Evolutionary conservation across 53 echinoderm and acorn worm genomes (phyloP), one percentile per base, ranked within the genome.

Genomic region (Echinarachnius parma): DNA sequence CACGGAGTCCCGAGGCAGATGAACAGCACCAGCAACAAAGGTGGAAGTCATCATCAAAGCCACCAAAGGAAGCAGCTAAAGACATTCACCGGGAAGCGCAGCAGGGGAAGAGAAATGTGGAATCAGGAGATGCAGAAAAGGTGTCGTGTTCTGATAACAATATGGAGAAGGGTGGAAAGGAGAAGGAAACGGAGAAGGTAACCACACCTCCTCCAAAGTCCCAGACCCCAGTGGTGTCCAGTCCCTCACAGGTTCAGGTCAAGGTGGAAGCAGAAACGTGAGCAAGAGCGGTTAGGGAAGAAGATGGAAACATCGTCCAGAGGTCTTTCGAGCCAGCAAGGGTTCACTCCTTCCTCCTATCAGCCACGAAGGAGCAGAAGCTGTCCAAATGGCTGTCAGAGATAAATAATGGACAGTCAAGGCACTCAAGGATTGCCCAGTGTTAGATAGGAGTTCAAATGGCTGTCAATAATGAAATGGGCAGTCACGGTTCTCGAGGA

Each of bases 191-290:
- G 47, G 65, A 65, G 29, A 46, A 47, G 20, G 50, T 14, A 32
- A 30, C 21, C 31, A 53, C 32, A 23, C 5, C 24, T 31, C 19
- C 2, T 44, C 26, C 21, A 16, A 64, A 21, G 20, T 4, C 48
- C 15, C 29, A 49, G 48, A 53, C 30, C 35, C 50, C 69, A 5
- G 10, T 53, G 2, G 29, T 53, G 2, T 35, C 74, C 19, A 25
- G 42, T 1, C 16, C 3, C 16, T 57, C 74, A 35, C 3, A 55
- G 24, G 56, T 56, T 27, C 74, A 72, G 74, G 56, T 72, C 36
- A 72, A 72, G 21, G 39, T 57, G 4, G 74, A 72, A 53, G n/a
- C 37, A n/a, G 74, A 42, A 37, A 72, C 36, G 23, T 72, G 39
- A 10, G 11, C 52, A 50, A 39, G 7, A 13, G 7, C 39, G 7